A percentile compares a stretch with the other conserved stretches of the same genome.
Evolutionary conservation across 1,140 invertebrate genomes (phyloP).

Genomic region (Drosophila eugracilis): DNA sequence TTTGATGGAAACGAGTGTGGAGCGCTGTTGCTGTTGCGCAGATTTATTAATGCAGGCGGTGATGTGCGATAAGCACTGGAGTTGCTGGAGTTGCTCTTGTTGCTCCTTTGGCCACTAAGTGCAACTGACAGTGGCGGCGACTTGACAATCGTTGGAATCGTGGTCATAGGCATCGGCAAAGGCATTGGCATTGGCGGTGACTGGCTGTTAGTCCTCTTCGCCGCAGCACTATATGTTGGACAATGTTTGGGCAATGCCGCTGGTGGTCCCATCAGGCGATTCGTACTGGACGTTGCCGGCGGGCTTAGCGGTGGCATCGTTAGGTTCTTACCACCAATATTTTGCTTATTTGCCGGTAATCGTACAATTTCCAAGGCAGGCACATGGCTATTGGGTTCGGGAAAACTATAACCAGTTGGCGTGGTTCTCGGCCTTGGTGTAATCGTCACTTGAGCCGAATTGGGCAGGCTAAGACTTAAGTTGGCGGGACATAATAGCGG

Average conservation of each 20-base stretch:
- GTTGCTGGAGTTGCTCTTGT: slow-evolving; percentile 12
- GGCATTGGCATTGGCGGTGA: slow-evolving; percentile 9
- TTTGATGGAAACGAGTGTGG: slow-evolving; percentile 62
- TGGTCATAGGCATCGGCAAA: slow-evolving; percentile 49
- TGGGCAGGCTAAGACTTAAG: slow-evolving; percentile 28
- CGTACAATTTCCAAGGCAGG: slow-evolving; percentile 74
- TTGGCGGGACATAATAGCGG: slow-evolving; percentile 48
- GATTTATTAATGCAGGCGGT: slow-evolving; percentile 78
- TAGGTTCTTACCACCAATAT: slow-evolving; percentile 5
- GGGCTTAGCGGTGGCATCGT: slow-evolving; percentile 26
- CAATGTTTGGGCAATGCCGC: slow-evolving; percentile 36
- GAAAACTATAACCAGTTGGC: neutral
- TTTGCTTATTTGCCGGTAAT: slow-evolving; percentile 29
- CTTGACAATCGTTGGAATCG: slow-evolving; percentile 64
- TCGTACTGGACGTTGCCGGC: neutral
- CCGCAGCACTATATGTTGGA: slow-evolving; percentile 3
- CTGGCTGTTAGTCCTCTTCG: slow-evolving; percentile 41
- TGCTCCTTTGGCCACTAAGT: slow-evolving; percentile 41
- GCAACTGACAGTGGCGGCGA: slow-evolving; percentile 69
- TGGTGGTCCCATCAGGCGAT: slow-evolving; percentile 62
- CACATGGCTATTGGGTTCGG: slow-evolving; percentile 24
- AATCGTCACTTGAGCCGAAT: slow-evolving; percentile 46
- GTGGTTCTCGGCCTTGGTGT: slow-evolving; percentile 40
- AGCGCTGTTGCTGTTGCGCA: slow-evolving; percentile 55
- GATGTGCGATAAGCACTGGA: slow-evolving; percentile 70